Evolutionary conservation across 2,113 vertebrate genomes (phyloP), one percentile per base, ranked within the genome.

Genomic region (Trogon surrucura): DNA sequence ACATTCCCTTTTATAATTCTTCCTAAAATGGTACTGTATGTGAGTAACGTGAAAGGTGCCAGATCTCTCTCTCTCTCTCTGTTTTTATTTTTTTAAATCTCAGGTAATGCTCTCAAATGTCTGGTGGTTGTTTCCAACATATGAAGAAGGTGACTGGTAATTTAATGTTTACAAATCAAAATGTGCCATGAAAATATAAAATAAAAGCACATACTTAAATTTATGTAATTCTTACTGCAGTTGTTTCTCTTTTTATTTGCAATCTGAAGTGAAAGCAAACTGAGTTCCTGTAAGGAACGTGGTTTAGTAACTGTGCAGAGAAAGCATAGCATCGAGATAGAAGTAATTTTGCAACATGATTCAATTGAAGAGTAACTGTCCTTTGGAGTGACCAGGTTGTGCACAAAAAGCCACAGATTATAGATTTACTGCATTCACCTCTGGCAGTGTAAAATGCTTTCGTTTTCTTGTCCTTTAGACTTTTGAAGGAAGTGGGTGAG

Each of bases 1-100:
- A 91, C 87, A 88, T 87, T 89, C 62, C 89, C 65, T 97, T 97
- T 95, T 96, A 72, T 97, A 94, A 93, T 97, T 92, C 73, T 96
- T 96, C 87, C 88, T 92, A 62, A 88, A 95, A 91, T 88, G 58
- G 89, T 81, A 92, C 94, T 96, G 92, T 95, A 94, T 91, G 54
- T 69, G 51, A 77, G 26, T 93, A 93, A 91, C 74, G 47, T 89
- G 79, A 91, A 95, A 96, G 62, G 22, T 85, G 80, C 81, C 53
- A 56, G 86, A 50, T 91, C 21, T 58, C 21, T 62, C 11, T 41
- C 2, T 54, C 3, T 54, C 1, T 69, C 3, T 54, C 1, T 69
- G 5, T 14, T 2, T 4, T 50, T 16, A 53, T 36, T 47, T 47
- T 44, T 70, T 51, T 86, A 22, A 85, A 70, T 94, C 83, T 97